phyloP scores from a whole-genome alignment of 2,113 vertebrate species.

The Camelus dromedarius region DNA sequence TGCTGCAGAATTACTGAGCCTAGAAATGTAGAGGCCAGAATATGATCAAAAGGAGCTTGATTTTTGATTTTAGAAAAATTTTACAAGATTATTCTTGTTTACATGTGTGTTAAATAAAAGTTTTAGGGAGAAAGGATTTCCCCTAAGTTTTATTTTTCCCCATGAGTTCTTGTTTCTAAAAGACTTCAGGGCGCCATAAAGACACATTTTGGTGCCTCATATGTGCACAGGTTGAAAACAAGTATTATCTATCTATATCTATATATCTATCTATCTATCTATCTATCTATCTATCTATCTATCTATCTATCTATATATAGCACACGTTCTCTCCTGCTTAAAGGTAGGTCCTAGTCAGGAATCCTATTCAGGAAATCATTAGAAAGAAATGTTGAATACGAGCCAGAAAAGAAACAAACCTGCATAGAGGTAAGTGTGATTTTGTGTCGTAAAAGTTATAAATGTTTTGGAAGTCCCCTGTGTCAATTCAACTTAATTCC shows the following conservation, averaged over 20 bases:
- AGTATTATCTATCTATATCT: too few relatives aligned
- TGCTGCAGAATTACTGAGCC: too few relatives aligned
- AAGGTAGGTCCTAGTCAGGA: neutral
- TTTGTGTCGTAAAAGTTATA: neutral
- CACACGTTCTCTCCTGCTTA: neutral
- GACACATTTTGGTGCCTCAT: neutral
- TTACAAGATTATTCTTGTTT: neutral
- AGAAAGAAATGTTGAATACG: neutral
- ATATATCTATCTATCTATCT: too few relatives aligned
- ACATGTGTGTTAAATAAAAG: neutral
- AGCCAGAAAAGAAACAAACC: neutral
- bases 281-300: too few relatives aligned
- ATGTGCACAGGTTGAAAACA: neutral
- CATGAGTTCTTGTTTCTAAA: conserved; percentile 6
- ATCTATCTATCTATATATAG: too few relatives aligned
- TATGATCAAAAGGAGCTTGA: neutral
- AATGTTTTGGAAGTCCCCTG: neutral
- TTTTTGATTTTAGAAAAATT: neutral
- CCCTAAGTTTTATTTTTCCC: neutral
- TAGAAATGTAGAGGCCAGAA: neutral
- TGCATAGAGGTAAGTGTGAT: neutral
- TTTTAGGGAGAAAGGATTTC: neutral
- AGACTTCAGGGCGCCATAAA: neutral
- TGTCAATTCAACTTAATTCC: neutral
- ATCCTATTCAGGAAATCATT: neutral